Evolutionary conservation across 2,113 vertebrate genomes (phyloP).

Genomic region (Motacilla tschutschensis): DNA sequence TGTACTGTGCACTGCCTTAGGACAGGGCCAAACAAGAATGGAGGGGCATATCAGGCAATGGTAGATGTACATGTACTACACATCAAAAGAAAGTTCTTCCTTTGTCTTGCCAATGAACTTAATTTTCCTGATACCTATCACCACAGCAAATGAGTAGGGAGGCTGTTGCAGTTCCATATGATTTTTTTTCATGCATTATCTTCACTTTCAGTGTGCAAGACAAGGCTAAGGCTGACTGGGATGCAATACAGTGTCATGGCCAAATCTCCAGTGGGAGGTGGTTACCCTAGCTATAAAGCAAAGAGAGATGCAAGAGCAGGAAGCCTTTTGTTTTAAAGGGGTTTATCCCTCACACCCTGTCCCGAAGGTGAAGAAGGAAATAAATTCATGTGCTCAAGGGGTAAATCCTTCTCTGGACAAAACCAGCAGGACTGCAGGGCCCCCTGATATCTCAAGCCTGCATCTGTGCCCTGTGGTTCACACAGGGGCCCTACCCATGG

Average conservation of each 20-base stretch:
- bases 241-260: neutral
- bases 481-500: accelerated
- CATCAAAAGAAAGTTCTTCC: neutral
- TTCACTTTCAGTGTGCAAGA: neutral
- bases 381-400: neutral
- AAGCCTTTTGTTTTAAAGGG: neutral
- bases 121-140: neutral
- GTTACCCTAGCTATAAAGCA: neutral
- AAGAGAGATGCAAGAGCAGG: neutral
- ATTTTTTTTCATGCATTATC: neutral
- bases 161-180: neutral
- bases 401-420: neutral
- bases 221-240: neutral
- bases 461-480: neutral
- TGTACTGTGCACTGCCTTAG: neutral
- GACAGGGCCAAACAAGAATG: neutral
- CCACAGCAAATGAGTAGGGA: neutral
- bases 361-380: neutral
- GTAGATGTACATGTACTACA: neutral
- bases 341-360: neutral
- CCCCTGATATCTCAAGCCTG: neutral
- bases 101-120: neutral
- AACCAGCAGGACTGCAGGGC: neutral
- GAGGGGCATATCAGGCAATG: neutral
- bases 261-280: neutral